Evolutionary conservation across 2,888 invertebrate genomes (phyloP).

Genomic region (Lottia gigantea): DNA sequence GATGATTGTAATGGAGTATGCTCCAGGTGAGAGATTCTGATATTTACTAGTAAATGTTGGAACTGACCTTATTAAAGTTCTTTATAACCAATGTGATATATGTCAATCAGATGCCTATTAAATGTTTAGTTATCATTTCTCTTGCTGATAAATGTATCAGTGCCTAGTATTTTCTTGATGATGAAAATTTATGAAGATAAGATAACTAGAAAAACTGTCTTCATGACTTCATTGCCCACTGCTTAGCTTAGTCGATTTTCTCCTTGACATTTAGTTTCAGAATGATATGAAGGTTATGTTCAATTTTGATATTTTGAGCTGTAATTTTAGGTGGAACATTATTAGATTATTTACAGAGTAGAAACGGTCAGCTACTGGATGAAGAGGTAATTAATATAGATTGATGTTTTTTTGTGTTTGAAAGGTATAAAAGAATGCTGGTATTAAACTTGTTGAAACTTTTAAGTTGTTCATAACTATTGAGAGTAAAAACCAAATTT

Average conservation of each 20-base stretch:
- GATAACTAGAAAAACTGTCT: too few relatives aligned
- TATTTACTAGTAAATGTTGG: too few relatives aligned
- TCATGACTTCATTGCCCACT: too few relatives aligned
- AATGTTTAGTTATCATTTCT: too few relatives aligned
- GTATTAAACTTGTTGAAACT: not conserved
- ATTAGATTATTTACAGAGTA: slow-evolving; percentile 76
- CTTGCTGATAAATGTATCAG: too few relatives aligned
- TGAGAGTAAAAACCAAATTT: not conserved
- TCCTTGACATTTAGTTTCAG: too few relatives aligned
- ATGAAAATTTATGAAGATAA: too few relatives aligned
- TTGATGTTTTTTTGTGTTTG: not conserved
- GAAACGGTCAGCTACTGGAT: slow-evolving; percentile 72
- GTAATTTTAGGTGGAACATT: slow-evolving; percentile 75
- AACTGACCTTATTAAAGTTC: too few relatives aligned
- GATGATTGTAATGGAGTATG: slow-evolving; percentile 88
- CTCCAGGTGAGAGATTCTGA: slow-evolving; percentile 74
- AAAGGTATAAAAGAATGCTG: not conserved
- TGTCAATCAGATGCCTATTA: too few relatives aligned
- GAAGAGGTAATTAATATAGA: slow-evolving; percentile 71
- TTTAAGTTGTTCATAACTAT: not conserved
- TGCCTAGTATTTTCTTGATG: not conserved
- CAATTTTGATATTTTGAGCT: too few relatives aligned
- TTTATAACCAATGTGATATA: too few relatives aligned
- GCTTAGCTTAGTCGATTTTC: not conserved
- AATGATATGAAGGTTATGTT: too few relatives aligned